Base-by-base conservation (phyloP, 2,888 invertebrate genomes). In the Quadroppia sp. region DNA sequence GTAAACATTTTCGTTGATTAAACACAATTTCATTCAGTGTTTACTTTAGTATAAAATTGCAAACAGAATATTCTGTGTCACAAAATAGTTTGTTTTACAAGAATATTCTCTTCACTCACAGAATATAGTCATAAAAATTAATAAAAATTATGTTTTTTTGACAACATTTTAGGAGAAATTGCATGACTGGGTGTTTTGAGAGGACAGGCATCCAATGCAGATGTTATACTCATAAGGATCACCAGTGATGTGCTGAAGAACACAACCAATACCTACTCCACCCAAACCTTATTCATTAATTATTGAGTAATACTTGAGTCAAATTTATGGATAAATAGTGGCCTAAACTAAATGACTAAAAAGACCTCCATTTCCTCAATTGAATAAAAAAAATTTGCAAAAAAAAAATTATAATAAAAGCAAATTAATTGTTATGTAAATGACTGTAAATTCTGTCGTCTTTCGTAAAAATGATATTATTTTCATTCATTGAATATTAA, bases 221-320 rank as follows among this genome's bases (percentile, higher is more conserved):
- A 56, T 56, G 56, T 56, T 56, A 56, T 15, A 25, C 6, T 25
- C 23, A 28, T 56, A 28, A 56, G 28, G 56, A 56, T 56, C 56
- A 30, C 17, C 61, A 9, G 4, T 61, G 61, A 61, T n/a, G n/a
- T 61, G 61, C 30, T 32, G 30, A 61, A 61, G 61, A 61, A 61
- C 13, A 45, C 45, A 15, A 3, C 32, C 7, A 9, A 9, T 20
- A 25, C 23, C 23, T 25, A 61, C 61, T 61, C 61, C 61, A 61
- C 61, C 61, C 61, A 61, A 32, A 32, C n/a, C 61, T 2, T 61
- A 61, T 61, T 53, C 61, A 61, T 61, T 61, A 61, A 61, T 61
- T 61, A 61, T 61, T 61, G 25, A 61, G 2, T 25, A 61, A 25
- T 28, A 28, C 30, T 61, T 32, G 9, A 17, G 7, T 4, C 7